A percentile compares a stretch with the other conserved stretches of the same genome.
Evolutionary conservation across 2,797 vertebrate genomes (phyloP).

Genomic region (Schizopygopsis pylzovi): DNA sequence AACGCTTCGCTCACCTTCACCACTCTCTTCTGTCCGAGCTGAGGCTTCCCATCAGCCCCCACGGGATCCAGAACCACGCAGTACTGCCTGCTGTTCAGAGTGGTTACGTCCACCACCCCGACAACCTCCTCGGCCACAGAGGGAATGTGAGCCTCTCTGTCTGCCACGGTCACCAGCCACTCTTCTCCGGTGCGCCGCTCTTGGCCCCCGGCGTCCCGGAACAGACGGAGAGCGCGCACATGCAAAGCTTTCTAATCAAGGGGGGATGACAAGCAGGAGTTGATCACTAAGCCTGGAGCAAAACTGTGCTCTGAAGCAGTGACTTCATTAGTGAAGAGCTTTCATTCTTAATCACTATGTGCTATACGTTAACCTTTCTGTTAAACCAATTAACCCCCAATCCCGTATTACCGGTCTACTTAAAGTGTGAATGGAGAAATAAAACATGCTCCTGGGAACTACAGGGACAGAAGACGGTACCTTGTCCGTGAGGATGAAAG

Average conservation of each 20-base stretch:
- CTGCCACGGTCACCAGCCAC: conserved; percentile 86
- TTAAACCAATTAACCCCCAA: background rate
- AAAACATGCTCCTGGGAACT: background rate
- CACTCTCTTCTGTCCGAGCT: conserved; percentile 89
- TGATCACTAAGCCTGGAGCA: background rate
- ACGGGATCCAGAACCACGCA: conserved; percentile 88
- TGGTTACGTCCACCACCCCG: conserved; percentile 85
- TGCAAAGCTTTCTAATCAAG: conserved; percentile 84
- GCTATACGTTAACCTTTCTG: background rate
- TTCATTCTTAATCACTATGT: background rate
- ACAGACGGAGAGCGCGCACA: conserved; percentile 83
- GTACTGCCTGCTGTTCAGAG: conserved; percentile 85
- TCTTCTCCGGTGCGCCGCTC: conserved; percentile 87
- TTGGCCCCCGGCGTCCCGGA: conserved; percentile 76
- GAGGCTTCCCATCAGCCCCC: conserved; percentile 83
- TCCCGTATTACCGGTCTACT: background rate
- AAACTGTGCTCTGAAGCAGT: background rate
- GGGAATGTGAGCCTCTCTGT: conserved; percentile 87
- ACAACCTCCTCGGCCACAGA: conserved; percentile 88
- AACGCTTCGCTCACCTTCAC: conserved; percentile 80
- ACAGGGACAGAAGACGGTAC: conserved; percentile 64
- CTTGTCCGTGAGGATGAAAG: conserved; percentile 91
- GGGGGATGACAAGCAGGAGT: background rate
- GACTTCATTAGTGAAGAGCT: conserved; percentile 11
- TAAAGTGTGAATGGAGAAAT: background rate